Percentiles rank a stretch among this genome's conserved stretches.
These are phyloP conservation scores for Sebastes vulpes DNA, from an alignment of 2,797 vertebrate species.

Conservation along the genomic window DNA sequence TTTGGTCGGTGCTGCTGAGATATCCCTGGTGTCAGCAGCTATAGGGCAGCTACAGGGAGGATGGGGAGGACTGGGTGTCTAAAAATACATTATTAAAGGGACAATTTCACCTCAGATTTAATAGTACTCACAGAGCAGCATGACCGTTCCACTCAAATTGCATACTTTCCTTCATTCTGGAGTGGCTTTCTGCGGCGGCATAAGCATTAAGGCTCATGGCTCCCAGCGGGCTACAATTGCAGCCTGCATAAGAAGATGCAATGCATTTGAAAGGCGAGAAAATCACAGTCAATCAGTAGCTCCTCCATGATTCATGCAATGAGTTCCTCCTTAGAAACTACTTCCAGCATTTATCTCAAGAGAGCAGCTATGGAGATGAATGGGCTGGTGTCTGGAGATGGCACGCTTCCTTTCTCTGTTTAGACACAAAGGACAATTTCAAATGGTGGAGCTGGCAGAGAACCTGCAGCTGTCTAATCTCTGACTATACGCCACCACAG, in stretches of 20 bases:
- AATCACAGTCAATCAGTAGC: constrained; percentile 60
- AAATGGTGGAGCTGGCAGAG: constrained; percentile 39
- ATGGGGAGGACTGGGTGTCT: constrained; percentile 54
- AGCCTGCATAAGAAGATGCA: constrained; percentile 34
- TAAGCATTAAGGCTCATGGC: constrained; percentile 30
- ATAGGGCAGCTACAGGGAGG: constrained; percentile 54
- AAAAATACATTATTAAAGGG: constrained; percentile 71
- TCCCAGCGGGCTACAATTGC: constrained; percentile 20
- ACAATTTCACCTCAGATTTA: constrained; percentile 67
- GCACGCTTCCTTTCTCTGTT: constrained; percentile 48
- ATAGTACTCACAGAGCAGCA: constrained; percentile 45
- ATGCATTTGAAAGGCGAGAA: constrained; percentile 53
- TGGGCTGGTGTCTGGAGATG: constrained; percentile 49
- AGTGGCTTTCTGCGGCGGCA: constrained; percentile 34
- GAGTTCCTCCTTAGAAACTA: constrained; percentile 49
- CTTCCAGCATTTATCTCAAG: constrained; percentile 64
- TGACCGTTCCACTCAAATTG: constrained; percentile 56
- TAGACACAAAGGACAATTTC: constrained; percentile 53
- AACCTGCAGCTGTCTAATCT: constrained; percentile 51
- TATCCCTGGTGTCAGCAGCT: constrained; percentile 77
- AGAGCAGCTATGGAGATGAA: constrained; percentile 64
- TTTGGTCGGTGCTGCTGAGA: constrained; percentile 50
- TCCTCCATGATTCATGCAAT: constrained; percentile 46
- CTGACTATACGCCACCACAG: constrained; percentile 11
- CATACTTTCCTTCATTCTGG: constrained; percentile 52